Base-by-base conservation (phyloP, 2,888 invertebrate species). In the Pheosia gnoma region DNA sequence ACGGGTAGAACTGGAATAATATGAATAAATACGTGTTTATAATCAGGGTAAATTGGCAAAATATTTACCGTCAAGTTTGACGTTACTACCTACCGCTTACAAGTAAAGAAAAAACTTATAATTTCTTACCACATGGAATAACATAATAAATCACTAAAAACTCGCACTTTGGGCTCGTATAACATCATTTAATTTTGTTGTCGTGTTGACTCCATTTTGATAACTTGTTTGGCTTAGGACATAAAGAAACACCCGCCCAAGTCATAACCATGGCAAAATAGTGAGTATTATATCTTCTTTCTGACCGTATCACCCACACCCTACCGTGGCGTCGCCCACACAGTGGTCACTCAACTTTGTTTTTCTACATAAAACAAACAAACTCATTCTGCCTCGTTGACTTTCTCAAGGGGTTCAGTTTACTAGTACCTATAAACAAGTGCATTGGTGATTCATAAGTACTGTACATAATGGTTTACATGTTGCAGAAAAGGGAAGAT, bases 331-430 rank as follows among this genome's bases (percentile, higher is more conserved):
- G 37, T 10, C 53, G 37, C 53, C 53, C 53, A 37, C 25, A 5
- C 53, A 81, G 83, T 88, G 88, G 88, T 85, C 88, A 86, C 77
- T 88, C 86, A 89, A 86, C 89, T 88, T 88, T 86, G 84, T 87
- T 86, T 87, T 86, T 87, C 78, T 79, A 78, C 79, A 81, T 77
- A 82, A 71, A 70, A 71, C 70, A 71, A 70, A 77, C 72, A 75
- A 69, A 77, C 65, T 25, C 61, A 75, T 77, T 74, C 74, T 76
- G 76, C 77, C 73, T 80, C 74, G 72, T 65, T 74, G 74, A 68
- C 59, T 78, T 75, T 79, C 79, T 74, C 77, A 79, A 71, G 79
- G 77, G 71, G 74, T 69, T 75, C 70, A 38, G 41, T 74, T 78
- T 71, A 72, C 78, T 25, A 25, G 25, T 25, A 25, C 25, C 25